A percentile compares a stretch with the other conserved stretches of the same genome.
phyloP scores from a whole-genome alignment of 2,888 invertebrate genomes.

The Mesorhabditis spiculigera region DNA sequence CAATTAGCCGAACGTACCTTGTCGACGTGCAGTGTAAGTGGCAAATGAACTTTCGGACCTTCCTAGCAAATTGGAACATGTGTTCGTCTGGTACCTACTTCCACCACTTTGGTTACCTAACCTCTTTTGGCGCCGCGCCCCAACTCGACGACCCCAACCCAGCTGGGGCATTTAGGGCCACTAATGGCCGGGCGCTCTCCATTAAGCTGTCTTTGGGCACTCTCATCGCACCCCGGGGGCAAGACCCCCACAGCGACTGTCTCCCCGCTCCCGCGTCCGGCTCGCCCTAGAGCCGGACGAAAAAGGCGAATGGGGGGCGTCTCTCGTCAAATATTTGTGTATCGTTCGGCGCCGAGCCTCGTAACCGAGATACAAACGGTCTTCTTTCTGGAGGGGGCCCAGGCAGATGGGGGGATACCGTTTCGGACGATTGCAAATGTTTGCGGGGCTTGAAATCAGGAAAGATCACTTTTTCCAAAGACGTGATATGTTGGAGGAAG shows the following conservation, averaged over 20 bases:
- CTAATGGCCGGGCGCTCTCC: neutral
- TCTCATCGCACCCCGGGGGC: too few relatives aligned
- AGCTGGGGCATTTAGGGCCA: neutral
- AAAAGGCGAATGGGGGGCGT: constrained; percentile 1
- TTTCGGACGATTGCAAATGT: too few relatives aligned
- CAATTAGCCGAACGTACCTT: neutral
- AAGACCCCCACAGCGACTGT: too few relatives aligned
- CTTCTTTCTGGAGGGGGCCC: neutral
- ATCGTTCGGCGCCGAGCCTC: constrained; percentile 2
- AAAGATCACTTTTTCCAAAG: too few relatives aligned
- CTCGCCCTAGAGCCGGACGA: neutral
- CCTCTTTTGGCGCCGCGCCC: too few relatives aligned
- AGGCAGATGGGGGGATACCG: neutral
- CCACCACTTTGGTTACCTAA: too few relatives aligned
- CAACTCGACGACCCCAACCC: too few relatives aligned
- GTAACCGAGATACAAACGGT: neutral
- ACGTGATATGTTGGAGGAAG: too few relatives aligned
- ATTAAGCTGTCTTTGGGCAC: neutral
- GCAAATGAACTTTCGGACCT: neutral
- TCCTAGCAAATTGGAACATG: too few relatives aligned
- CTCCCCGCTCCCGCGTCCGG: too few relatives aligned
- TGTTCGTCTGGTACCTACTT: too few relatives aligned
- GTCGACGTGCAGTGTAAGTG: neutral
- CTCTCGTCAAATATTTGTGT: neutral
- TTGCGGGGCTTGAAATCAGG: too few relatives aligned